Evolutionary conservation across 2,888 invertebrate genomes (phyloP).

Genomic region (Vanessa cardui): DNA sequence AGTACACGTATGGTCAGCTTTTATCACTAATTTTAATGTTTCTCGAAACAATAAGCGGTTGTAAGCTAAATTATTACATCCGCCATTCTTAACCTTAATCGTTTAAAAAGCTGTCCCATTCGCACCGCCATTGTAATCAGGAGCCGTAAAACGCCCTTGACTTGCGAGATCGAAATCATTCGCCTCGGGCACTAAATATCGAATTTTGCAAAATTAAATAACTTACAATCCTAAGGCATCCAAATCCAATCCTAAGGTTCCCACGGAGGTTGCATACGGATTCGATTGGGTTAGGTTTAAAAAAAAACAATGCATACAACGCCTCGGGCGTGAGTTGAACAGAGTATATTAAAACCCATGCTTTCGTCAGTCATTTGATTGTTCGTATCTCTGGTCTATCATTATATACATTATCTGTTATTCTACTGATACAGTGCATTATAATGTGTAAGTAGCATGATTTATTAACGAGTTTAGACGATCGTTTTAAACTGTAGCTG

Average conservation of each 20-base stretch:
- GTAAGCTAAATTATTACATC: conserved; percentile 59
- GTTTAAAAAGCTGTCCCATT: conserved; percentile 55
- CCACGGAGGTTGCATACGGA: conserved; percentile 69
- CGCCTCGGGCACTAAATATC: conserved; percentile 49
- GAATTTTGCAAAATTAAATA: conserved; percentile 58
- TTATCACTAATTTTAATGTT: conserved; percentile 45
- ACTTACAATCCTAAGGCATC: conserved; percentile 59
- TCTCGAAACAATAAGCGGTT: conserved; percentile 45
- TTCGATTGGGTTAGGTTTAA: conserved; percentile 50
- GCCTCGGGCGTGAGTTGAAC: conserved; percentile 69
- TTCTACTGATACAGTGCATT: conserved; percentile 65
- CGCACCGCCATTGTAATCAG: conserved; percentile 56
- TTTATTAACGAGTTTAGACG: conserved; percentile 57
- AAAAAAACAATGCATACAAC: conserved; percentile 46
- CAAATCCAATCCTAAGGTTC: no score
- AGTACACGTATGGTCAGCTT: not conserved
- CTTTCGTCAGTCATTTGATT: conserved; percentile 74
- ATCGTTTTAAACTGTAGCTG: conserved; percentile 50
- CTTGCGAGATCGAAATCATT: conserved; percentile 39
- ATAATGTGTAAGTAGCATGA: conserved; percentile 70
- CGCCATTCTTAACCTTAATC: conserved; percentile 56
- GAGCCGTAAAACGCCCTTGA: conserved; percentile 48
- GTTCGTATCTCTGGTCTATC: conserved; percentile 63
- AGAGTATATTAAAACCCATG: conserved; percentile 55
- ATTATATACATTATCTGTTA: conserved; percentile 69